Conservation (phyloP, 92 coral and sea anemone genomes). For the Micromussa lordhowensis region DNA sequence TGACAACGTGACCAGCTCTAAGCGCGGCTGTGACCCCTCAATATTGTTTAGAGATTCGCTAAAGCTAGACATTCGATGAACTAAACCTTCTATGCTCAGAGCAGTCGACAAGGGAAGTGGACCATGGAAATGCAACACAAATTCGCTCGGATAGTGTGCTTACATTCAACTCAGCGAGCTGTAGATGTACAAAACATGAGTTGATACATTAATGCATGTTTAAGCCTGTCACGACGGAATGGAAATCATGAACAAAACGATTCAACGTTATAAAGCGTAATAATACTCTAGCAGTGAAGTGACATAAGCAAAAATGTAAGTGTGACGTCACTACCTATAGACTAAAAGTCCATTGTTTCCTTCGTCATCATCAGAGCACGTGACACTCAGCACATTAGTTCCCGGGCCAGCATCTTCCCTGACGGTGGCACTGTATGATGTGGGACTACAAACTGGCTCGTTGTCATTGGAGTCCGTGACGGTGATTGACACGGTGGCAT, state of each 20-base stretch:
- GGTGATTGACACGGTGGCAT: slow-evolving; percentile 71
- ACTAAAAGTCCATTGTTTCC: slow-evolving; percentile 70
- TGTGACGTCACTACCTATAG: slow-evolving; percentile 43
- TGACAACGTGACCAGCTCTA: no score
- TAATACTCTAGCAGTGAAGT: no score
- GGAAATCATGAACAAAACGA: not conserved
- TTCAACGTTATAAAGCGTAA: not conserved
- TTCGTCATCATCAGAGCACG: slow-evolving; percentile 77
- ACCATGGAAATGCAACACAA: no score
- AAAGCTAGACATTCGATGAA: no score
- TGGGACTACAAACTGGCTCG: slow-evolving; percentile 64
- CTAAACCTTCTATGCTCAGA: no score
- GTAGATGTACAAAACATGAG: no score
- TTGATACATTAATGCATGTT: not conserved
- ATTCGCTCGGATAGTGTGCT: no score
- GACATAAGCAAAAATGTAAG: no score
- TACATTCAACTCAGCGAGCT: no score
- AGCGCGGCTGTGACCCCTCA: no score
- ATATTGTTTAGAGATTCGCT: no score
- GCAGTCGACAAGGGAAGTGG: no score
- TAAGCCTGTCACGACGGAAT: not conserved
- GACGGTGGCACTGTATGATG: slow-evolving; percentile 63
- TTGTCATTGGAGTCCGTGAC: slow-evolving; percentile 81
- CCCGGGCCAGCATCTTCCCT: slow-evolving; percentile 72
- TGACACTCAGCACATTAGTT: slow-evolving; percentile 56